Evolutionary conservation across 2,888 invertebrate genomes (phyloP).

Genomic region (Bursaphelenchus okinawaensis): DNA sequence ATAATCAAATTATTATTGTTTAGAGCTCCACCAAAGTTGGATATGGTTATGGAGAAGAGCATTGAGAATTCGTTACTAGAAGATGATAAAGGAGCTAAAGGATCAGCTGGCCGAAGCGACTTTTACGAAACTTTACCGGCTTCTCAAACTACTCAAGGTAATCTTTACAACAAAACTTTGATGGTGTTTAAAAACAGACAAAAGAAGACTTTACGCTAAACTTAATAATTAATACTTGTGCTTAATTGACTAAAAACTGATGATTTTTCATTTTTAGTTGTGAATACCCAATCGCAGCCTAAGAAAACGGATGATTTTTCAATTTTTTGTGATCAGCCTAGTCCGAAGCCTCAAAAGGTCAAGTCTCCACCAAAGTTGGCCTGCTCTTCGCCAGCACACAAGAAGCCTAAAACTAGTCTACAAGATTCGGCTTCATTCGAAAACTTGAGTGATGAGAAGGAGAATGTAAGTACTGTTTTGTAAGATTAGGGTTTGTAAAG

Average conservation of each 20-base stretch:
- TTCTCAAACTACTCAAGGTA: neutral
- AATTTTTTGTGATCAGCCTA: neutral
- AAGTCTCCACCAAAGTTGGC: neutral
- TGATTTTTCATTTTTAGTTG: neutral
- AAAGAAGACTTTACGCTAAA: too few relatives aligned
- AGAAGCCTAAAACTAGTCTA: neutral
- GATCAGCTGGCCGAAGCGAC: neutral
- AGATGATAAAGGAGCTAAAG: neutral
- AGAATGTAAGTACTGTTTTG: neutral
- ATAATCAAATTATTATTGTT: neutral
- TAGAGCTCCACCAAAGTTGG: slow-evolving; percentile 7
- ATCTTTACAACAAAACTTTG: too few relatives aligned
- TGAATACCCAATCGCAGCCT: neutral
- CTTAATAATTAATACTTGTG: too few relatives aligned
- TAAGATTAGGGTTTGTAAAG: neutral
- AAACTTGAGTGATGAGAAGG: neutral
- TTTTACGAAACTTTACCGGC: neutral
- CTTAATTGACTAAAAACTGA: too few relatives aligned
- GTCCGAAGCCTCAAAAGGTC: neutral
- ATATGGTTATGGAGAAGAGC: slow-evolving; percentile 7
- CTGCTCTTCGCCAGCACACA: neutral
- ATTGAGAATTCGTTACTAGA: neutral
- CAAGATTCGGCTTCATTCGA: neutral
- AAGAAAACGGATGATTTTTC: neutral
- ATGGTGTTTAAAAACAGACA: too few relatives aligned